Base-by-base conservation (phyloP, 1,140 invertebrate genomes). In the Pygmarrhopalites habei region DNA sequence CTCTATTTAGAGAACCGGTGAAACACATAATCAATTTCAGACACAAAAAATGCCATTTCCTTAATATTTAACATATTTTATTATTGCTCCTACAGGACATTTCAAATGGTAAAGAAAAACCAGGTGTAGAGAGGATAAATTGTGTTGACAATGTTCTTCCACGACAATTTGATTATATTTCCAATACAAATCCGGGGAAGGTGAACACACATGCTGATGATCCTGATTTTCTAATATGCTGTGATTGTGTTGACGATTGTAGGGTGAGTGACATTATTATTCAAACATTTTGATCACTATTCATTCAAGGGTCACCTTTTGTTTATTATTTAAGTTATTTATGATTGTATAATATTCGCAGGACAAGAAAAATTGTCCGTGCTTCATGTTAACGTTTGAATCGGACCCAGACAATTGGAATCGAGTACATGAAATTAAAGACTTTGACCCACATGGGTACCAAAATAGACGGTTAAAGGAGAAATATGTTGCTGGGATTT, bases 1-100 rank as follows among this genome's bases (percentile, higher is more conserved):
- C n/a, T n/a, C n/a, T n/a, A n/a, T n/a, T n/a, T n/a, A n/a, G n/a
- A n/a, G n/a, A n/a, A n/a, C n/a, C n/a, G n/a, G n/a, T n/a, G n/a
- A n/a, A n/a, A n/a, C n/a, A n/a, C n/a, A n/a, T n/a, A n/a, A n/a
- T n/a, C n/a, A n/a, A n/a, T n/a, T n/a, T n/a, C n/a, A n/a, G n/a
- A n/a, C n/a, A n/a, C n/a, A n/a, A n/a, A n/a, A n/a, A n/a, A n/a
- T n/a, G n/a, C n/a, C n/a, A n/a, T n/a, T n/a, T n/a, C n/a, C n/a
- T n/a, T n/a, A n/a, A n/a, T n/a, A n/a, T n/a, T n/a, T n/a, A n/a
- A n/a, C n/a, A n/a, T n/a, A 30, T 57, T n/a, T 5, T 5, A 29
- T 26, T 57, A 14, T 58, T 32, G 35, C 14, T 23, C 23, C n/a
- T 1, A 7, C 26, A 58, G 55, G 55, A 58, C 17, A 58, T 58